Evolutionary conservation across 2,113 vertebrate species (phyloP), one percentile per base, ranked within the genome.

Genomic region (Ranitomeya imitator): DNA sequence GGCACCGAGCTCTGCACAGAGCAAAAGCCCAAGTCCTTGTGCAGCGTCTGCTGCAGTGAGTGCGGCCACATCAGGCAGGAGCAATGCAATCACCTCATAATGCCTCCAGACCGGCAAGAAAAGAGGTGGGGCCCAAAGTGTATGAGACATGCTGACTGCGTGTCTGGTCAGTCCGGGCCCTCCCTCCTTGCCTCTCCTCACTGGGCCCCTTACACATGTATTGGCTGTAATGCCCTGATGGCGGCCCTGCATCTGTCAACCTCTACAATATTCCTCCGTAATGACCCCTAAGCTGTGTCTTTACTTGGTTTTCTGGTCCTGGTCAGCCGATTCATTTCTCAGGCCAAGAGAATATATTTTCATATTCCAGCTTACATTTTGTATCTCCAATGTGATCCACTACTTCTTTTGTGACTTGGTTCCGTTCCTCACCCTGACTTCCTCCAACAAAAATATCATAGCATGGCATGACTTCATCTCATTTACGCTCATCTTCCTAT

Each of bases 331-430:
- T n/a, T 57, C 71, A 10, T 55, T 87, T 9, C 60, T 80, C 4
- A 80, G 69, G 3, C 78, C 78, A 9, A 31, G 51, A n/a, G 78
- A 71, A 57, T 71, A 59, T n/a, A 0, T 37, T 15, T 45, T 80
- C 2, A 71, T 81, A 11, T 81, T 73, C 63, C 61, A 87, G 23
- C 21, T 87, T 6, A 16, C 71, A n/a, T 80, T 87, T 55, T 87
- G 86, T 55, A 54, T 52, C 0, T 55, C 90, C 4, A 92, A 91
- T 0, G 16, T 87, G 13, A 92, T 93, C 15, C 85, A 90, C 2
- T 92, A 93, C 69, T 92, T 92, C 86, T 94, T 92, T 82, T 93
- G 92, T 87, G 92, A 93, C n/a, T 88, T 92, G 23, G 91, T 90
- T 6, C 90, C 92, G 31, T 60, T 94, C 1, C 59, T 94, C 2